Conservation (phyloP, 2,888 invertebrate species). For the Erannis defoliaria region DNA sequence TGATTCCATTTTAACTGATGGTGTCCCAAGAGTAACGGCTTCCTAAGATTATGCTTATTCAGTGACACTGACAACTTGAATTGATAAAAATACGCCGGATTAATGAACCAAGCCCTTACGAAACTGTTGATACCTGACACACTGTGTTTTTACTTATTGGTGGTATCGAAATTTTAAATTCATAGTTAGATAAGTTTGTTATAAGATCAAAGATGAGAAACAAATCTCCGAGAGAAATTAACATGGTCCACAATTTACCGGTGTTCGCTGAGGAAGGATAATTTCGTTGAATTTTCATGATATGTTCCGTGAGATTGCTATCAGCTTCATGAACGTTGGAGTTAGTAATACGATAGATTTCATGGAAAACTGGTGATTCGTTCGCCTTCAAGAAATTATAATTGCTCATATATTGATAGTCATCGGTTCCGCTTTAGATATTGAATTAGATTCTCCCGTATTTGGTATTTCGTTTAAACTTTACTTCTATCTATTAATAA, state of each 20-base stretch:
- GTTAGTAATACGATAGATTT: conserved; percentile 27
- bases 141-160: too few relatives aligned
- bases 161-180: conserved; percentile 7
- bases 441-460: conserved; percentile 11
- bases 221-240: conserved; percentile 33
- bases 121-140: background rate
- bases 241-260: conserved; percentile 27
- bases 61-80: conserved; percentile 28
- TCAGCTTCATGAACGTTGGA: conserved; percentile 28
- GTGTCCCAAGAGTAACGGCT: conserved; percentile 39
- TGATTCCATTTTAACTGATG: conserved; percentile 42
- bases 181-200: conserved; percentile 23
- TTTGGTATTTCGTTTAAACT: conserved; percentile 7
- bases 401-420: conserved; percentile 15
- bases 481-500: conserved; percentile 1
- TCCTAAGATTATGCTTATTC: conserved; percentile 35
- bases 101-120: conserved; percentile 10
- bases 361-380: conserved; percentile 23
- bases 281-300: conserved; percentile 34
- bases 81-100: conserved; percentile 25
- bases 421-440: conserved; percentile 21
- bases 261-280: conserved; percentile 30
- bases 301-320: conserved; percentile 32
- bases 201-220: conserved; percentile 29
- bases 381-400: conserved; percentile 19